These are phyloP conservation scores for Eptatretus atami DNA, from an alignment of 2,797 vertebrate genomes.

Conservation along the genomic window DNA sequence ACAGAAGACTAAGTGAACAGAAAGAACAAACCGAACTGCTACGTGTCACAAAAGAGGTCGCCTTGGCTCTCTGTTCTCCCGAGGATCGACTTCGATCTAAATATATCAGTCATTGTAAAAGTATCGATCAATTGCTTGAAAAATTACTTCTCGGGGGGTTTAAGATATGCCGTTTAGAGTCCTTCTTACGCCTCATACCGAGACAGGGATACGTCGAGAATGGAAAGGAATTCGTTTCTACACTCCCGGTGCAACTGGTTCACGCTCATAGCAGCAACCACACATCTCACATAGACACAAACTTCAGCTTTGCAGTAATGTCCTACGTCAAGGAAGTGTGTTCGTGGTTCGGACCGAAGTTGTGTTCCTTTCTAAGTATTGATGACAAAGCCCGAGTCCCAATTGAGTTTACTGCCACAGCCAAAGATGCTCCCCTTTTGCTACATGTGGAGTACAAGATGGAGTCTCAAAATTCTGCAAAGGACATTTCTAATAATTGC, in stretches of 20 bases:
- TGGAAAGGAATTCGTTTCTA: background rate
- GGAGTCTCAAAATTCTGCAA: background rate
- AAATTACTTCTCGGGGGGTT: no score
- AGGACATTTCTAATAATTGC: background rate
- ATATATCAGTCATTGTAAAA: no score
- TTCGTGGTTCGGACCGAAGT: slow-evolving; percentile 2
- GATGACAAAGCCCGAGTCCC: background rate
- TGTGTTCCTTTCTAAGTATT: background rate
- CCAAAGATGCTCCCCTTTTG: background rate
- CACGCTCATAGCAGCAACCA: background rate
- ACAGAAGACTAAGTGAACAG: no score
- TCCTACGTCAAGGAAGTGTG: background rate
- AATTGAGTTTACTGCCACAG: background rate
- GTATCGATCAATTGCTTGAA: no score
- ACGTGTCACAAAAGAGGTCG: no score
- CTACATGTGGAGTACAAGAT: background rate
- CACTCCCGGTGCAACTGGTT: slow-evolving; percentile 3
- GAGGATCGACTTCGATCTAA: no score
- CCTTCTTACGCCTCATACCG: background rate
- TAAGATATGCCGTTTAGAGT: background rate
- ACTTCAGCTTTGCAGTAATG: background rate
- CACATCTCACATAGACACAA: background rate
- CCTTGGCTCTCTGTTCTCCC: no score
- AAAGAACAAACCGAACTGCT: no score
- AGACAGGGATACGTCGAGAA: background rate